These are phyloP conservation scores for Buteo buteo DNA, from an alignment of 2,113 vertebrate genomes.

Conservation along the genomic window DNA sequence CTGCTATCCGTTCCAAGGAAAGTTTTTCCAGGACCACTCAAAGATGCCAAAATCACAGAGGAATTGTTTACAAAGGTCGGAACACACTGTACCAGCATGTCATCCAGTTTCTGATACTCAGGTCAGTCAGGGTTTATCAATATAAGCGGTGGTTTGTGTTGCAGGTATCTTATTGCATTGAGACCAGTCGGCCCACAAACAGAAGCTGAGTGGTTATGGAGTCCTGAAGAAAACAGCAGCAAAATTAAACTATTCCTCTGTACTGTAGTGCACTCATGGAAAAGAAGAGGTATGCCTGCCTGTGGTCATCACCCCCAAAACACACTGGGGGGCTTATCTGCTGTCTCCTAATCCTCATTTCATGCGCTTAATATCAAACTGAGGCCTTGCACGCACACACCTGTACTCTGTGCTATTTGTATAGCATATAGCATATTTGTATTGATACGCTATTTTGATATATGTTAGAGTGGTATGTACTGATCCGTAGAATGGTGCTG, in stretches of 20 bases:
- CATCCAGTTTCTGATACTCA: neutral
- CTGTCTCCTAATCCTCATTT: neutral
- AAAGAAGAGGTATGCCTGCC: neutral
- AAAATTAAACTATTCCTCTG: neutral
- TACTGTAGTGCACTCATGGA: neutral
- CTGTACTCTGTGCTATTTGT: neutral
- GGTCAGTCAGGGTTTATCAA: neutral
- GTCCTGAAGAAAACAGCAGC: neutral
- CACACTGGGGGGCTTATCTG: neutral
- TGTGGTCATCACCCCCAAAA: neutral
- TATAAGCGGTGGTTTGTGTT: neutral
- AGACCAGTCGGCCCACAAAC: neutral
- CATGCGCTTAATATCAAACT: neutral
- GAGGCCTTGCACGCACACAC: neutral
- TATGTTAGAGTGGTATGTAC: rapidly evolving
- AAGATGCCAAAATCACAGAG: neutral
- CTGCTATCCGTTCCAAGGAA: neutral
- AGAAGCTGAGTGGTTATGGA: neutral
- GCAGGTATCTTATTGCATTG: neutral
- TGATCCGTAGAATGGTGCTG: neutral
- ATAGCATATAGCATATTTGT: neutral
- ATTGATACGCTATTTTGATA: neutral
- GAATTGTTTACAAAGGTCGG: neutral
- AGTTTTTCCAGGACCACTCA: neutral
- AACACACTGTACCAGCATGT: neutral